Evolutionary conservation across 2,113 vertebrate species (phyloP).

Genomic region (Rynchops niger): DNA sequence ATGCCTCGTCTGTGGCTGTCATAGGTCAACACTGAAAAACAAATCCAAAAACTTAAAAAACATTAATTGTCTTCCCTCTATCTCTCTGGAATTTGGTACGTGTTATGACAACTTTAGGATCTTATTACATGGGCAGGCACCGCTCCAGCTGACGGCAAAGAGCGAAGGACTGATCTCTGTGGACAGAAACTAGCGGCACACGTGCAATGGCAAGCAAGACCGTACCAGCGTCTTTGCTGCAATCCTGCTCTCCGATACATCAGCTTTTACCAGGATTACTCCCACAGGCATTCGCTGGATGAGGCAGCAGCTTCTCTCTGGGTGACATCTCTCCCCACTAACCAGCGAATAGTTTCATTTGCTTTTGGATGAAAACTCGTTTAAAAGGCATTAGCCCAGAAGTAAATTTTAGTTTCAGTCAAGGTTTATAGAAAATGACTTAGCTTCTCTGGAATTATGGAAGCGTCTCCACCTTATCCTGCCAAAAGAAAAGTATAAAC

Average conservation of each 20-base stretch:
- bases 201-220: neutral
- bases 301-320: neutral
- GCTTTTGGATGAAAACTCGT: neutral
- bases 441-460: constrained; percentile 3
- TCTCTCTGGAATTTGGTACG: neutral
- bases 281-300: neutral
- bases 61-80: neutral
- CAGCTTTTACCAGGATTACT: neutral
- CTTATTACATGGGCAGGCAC: neutral
- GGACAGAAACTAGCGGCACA: neutral
- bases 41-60: neutral
- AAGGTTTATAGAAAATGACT: neutral
- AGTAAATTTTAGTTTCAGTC: neutral
- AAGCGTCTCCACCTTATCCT: neutral
- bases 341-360: neutral
- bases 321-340: neutral
- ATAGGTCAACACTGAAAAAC: neutral
- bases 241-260: neutral
- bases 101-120: neutral
- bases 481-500: neutral
- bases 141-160: neutral
- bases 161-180: neutral
- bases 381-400: neutral
- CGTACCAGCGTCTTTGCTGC: neutral
- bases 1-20: neutral